Conservation (phyloP, 2,797 vertebrate species). For the Telmatherina bonti region DNA sequence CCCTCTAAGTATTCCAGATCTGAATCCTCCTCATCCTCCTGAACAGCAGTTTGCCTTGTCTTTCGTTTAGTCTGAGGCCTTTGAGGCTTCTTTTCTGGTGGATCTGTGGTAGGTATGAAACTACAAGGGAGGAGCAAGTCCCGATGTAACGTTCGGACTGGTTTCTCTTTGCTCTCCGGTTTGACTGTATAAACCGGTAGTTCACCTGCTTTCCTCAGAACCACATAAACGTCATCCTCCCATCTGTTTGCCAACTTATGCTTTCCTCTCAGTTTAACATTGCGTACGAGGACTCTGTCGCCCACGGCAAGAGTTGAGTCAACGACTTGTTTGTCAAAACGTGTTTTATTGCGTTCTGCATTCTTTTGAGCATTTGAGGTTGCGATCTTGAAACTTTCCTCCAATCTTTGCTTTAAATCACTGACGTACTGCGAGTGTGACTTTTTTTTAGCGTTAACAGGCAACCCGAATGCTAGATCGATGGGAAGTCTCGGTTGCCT, state of each 20-base stretch:
- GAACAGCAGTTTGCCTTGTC: neutral
- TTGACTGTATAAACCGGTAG: neutral
- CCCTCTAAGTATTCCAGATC: neutral
- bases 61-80: neutral
- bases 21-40: no score
- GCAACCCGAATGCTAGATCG: neutral
- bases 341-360: neutral
- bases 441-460: neutral
- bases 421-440: neutral
- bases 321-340: neutral
- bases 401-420: neutral
- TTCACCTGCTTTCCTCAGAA: neutral
- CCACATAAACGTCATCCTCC: constrained; percentile 1
- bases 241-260: constrained; percentile 1
- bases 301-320: neutral
- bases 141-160: neutral
- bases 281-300: neutral
- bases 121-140: neutral
- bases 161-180: neutral
- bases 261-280: neutral
- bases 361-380: neutral
- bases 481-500: constrained; percentile 3
- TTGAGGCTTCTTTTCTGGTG: neutral
- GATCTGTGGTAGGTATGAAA: neutral
- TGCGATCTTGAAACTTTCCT: neutral